Evolutionary conservation across 2,888 invertebrate genomes (phyloP).

Genomic region (Spilarctia lutea): DNA sequence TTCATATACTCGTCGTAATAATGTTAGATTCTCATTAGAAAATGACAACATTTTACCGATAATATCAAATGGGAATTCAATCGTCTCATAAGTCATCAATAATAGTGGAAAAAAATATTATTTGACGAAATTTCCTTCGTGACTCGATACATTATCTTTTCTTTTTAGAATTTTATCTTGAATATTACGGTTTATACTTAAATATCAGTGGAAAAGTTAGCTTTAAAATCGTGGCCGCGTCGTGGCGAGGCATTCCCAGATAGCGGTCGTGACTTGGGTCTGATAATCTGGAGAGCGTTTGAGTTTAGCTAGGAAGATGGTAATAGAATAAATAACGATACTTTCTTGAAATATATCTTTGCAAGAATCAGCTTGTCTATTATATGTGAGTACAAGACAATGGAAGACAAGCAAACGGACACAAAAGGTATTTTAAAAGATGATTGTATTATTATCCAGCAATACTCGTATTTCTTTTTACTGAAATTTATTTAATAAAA

Average conservation of each 20-base stretch:
- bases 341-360: conserved; percentile 7
- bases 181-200: conserved; percentile 16
- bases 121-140: neutral
- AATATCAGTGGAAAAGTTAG: conserved; percentile 47
- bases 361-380: neutral
- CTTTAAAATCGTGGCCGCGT: conserved; percentile 60
- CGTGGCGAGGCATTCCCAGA: conserved; percentile 51
- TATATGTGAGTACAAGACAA: neutral
- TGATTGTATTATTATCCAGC: neutral
- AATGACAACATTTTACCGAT: neutral
- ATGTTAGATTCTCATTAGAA: neutral
- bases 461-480: neutral
- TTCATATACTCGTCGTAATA: neutral
- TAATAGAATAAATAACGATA: conserved; percentile 20
- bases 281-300: conserved; percentile 46
- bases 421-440: neutral
- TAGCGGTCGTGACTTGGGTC: conserved; percentile 63
- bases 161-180: neutral
- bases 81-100: neutral
- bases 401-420: neutral
- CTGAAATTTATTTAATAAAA: neutral
- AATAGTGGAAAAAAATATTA: neutral
- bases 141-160: neutral
- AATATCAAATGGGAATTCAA: neutral
- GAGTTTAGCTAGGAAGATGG: conserved; percentile 12